These are phyloP conservation scores for Lepidonotus clava DNA, from an alignment of 2,888 invertebrate species.

Conservation along the genomic window DNA sequence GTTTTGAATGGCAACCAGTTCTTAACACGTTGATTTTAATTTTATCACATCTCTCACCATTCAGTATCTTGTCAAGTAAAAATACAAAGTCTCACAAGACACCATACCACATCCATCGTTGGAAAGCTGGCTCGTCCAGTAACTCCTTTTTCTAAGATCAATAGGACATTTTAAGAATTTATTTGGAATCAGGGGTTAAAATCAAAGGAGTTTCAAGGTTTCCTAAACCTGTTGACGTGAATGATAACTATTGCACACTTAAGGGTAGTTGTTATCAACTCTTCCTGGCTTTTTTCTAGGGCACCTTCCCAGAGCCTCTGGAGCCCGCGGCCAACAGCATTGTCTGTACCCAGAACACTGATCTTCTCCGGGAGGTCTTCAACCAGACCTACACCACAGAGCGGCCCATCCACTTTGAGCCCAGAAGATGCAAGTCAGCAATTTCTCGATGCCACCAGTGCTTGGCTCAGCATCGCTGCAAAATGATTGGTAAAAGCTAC, in stretches of 20 bases:
- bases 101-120: constrained; percentile 27
- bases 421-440: constrained; percentile 68
- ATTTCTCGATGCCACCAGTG: constrained; percentile 65
- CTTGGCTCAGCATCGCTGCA: constrained; percentile 60
- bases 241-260: not conserved
- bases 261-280: not conserved
- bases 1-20: constrained; percentile 51
- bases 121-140: constrained; percentile 18
- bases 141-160: not conserved
- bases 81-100: constrained; percentile 32
- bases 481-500: constrained; percentile 45
- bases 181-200: not conserved
- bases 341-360: constrained; percentile 73
- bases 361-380: constrained; percentile 73
- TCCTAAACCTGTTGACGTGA: not conserved
- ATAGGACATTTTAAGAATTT: constrained; percentile 26
- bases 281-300: constrained; percentile 59
- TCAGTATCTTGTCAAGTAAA: constrained; percentile 24
- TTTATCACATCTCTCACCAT: constrained; percentile 44
- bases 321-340: constrained; percentile 70
- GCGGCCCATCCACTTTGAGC: constrained; percentile 70
- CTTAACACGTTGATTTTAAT: constrained; percentile 49
- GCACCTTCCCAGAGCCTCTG: constrained; percentile 66
- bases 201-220: not conserved
- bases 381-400: constrained; percentile 68